These are phyloP conservation scores for Poeciliopsis gracilis DNA, from an alignment of 2,797 vertebrate species.

Conservation along the genomic window DNA sequence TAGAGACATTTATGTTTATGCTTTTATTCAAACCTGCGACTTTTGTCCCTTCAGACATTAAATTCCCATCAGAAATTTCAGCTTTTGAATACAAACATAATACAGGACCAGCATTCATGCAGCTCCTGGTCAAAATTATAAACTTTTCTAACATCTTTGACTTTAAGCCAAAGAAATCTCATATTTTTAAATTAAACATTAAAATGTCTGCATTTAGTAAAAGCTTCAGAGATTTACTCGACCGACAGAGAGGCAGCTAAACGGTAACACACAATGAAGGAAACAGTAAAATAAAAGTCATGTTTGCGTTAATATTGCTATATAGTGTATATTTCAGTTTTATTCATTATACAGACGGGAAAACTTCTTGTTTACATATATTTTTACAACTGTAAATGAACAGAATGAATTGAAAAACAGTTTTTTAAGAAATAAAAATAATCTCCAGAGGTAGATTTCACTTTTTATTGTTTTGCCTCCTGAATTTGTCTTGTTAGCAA, in stretches of 20 bases:
- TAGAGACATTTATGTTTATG: too few relatives aligned
- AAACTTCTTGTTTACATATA: slow-evolving; percentile 55
- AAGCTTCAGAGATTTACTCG: slow-evolving; percentile 10
- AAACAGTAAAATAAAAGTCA: not conserved
- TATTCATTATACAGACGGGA: slow-evolving; percentile 1
- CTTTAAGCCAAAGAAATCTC: slow-evolving; percentile 37
- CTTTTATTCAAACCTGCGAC: not conserved
- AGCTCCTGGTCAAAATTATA: not conserved
- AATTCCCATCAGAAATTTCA: not conserved
- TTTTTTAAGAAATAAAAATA: not conserved
- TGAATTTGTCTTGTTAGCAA: not conserved
- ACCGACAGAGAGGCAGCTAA: slow-evolving; percentile 56
- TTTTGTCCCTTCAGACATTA: not conserved
- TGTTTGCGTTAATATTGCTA: slow-evolving; percentile 12
- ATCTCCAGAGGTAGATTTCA: slow-evolving; percentile 26
- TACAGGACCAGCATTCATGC: not conserved
- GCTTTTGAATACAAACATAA: not conserved
- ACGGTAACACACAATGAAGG: slow-evolving; percentile 2
- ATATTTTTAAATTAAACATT: slow-evolving; percentile 12
- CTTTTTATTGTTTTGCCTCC: slow-evolving; percentile 25
- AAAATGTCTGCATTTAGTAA: slow-evolving; percentile 8
- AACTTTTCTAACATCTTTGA: slow-evolving; percentile 1
- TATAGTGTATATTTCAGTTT: slow-evolving; percentile 14
- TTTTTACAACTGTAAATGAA: slow-evolving; percentile 19
- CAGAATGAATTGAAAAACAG: slow-evolving; percentile 24